Evolutionary conservation across 1,140 invertebrate genomes (phyloP).

Genomic region (Drosophila athabasca): DNA sequence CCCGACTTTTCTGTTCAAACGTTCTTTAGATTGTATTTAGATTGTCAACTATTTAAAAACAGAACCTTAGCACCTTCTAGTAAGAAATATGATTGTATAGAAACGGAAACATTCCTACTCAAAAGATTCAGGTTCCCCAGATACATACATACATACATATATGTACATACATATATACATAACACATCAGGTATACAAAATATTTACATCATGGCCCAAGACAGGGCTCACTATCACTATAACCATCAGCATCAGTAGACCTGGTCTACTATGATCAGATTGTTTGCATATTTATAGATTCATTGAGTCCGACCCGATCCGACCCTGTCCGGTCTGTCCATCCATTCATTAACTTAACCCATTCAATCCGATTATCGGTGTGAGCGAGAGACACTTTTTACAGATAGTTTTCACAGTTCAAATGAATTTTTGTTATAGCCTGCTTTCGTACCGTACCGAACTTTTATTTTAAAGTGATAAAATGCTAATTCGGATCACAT

Average conservation of each 20-base stretch:
- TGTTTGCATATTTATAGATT: conserved; percentile 48
- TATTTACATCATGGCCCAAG: no score
- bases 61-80: no score
- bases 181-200: no score
- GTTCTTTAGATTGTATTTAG: no score
- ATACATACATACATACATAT: no score
- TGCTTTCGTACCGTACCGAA: conserved; percentile 13
- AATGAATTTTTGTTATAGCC: conserved; percentile 21
- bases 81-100: no score
- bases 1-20: no score
- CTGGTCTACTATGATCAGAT: neutral
- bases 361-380: conserved; percentile 41
- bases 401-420: conserved; percentile 30
- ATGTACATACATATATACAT: no score
- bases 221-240: neutral
- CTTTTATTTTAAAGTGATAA: conserved; percentile 20
- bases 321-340: no score
- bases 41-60: no score
- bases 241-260: neutral
- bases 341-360: conserved; percentile 35
- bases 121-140: no score
- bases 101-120: no score
- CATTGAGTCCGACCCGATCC: conserved; percentile 26
- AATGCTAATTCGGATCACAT: conserved; percentile 38
- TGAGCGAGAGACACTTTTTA: conserved; percentile 7